Evolutionary conservation across 2,797 vertebrate species (phyloP).

Genomic region (Valencia hispanica): DNA sequence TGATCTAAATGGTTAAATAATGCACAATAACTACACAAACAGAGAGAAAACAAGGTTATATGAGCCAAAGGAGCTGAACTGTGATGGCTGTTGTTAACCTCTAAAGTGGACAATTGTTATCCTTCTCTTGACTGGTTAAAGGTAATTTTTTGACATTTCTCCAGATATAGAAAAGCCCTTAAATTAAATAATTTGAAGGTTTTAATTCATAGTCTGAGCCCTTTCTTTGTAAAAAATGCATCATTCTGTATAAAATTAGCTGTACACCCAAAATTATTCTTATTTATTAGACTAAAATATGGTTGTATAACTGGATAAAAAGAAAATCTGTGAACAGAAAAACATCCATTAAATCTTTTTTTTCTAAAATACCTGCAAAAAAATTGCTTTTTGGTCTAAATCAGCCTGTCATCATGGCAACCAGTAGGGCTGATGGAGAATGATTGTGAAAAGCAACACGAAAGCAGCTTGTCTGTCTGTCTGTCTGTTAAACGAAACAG

Average conservation of each 20-base stretch:
- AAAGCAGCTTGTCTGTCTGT: too few relatives aligned
- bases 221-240: not conserved
- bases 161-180: not conserved
- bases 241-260: not conserved
- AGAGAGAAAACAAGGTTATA: not conserved
- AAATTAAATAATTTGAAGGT: not conserved
- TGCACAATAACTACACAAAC: slow-evolving; percentile 3
- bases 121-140: not conserved
- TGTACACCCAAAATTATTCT: not conserved
- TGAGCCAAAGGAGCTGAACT: not conserved
- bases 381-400: slow-evolving; percentile 9
- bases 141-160: not conserved
- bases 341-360: slow-evolving; percentile 4
- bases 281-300: not conserved
- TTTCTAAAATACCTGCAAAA: slow-evolving; percentile 13
- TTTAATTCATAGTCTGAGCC: not conserved
- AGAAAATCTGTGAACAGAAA: not conserved
- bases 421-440: slow-evolving; percentile 17
- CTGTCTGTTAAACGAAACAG: not conserved
- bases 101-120: not conserved
- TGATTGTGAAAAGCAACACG: slow-evolving; percentile 15
- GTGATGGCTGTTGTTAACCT: not conserved
- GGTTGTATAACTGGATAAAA: not conserved
- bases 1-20: slow-evolving; percentile 25
- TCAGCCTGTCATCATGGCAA: slow-evolving; percentile 37